Percentiles rank a stretch among this genome's conserved stretches.
These are phyloP conservation scores for Calosoma granatense DNA, from an alignment of 1,140 invertebrate species.

Conservation along the genomic window DNA sequence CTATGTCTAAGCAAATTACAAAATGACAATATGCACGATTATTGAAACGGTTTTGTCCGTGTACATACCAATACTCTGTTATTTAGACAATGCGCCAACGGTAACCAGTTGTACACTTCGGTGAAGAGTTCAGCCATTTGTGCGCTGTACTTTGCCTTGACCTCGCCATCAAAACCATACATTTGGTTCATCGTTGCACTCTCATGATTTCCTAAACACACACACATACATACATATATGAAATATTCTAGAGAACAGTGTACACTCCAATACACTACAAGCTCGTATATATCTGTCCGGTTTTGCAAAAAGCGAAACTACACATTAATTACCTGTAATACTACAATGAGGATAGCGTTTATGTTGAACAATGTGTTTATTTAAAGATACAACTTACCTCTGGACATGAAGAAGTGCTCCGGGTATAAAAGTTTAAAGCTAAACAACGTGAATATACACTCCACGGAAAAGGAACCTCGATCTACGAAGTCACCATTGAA, in stretches of 20 bases:
- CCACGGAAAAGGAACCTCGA: conserved; percentile 96
- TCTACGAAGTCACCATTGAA: conserved; percentile 99
- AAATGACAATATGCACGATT: too few relatives aligned
- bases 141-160: conserved; percentile 86
- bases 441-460: conserved; percentile 97
- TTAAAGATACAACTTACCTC: conserved; percentile 58
- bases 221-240: conserved; percentile 13
- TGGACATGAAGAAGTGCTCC: conserved; percentile 94
- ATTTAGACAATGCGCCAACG: conserved; percentile 93
- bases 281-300: too few relatives aligned
- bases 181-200: conserved; percentile 98
- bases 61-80: conserved; percentile 74
- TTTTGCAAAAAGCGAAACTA: too few relatives aligned
- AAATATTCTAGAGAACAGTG: neutral
- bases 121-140: conserved; percentile 97
- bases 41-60: too few relatives aligned
- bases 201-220: conserved; percentile 86
- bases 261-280: too few relatives aligned
- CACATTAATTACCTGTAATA: neutral
- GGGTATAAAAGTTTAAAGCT: conserved; percentile 96
- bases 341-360: neutral
- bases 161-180: conserved; percentile 98
- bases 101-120: conserved; percentile 97
- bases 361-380: conserved; percentile 7
- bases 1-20: neutral